A percentile compares a stretch with the other conserved stretches of the same genome.
These are phyloP conservation scores for Minunthozetes semirufus DNA, from an alignment of 2,888 invertebrate species.

Conservation along the genomic window DNA sequence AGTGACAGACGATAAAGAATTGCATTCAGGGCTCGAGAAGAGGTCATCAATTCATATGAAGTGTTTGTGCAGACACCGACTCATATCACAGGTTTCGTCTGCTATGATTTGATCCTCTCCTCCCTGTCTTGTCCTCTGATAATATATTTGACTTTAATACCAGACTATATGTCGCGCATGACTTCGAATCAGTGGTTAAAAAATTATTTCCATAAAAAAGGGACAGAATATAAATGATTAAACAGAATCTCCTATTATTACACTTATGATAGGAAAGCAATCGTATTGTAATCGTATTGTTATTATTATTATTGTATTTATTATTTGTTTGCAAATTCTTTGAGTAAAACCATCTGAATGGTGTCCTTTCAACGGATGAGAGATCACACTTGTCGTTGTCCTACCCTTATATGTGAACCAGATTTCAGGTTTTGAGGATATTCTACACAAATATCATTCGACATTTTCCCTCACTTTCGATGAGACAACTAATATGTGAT, in stretches of 20 bases:
- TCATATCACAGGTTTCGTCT: background rate
- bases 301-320: background rate
- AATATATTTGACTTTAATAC: background rate
- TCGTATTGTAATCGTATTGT: background rate
- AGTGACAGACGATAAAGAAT: background rate
- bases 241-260: background rate
- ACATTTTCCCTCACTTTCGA: background rate
- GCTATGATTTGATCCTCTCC: background rate
- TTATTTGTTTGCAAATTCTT: background rate
- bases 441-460: background rate
- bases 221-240: background rate
- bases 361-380: background rate
- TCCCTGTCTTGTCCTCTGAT: constrained; percentile 1
- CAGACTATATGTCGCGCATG: constrained; percentile 29
- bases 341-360: background rate
- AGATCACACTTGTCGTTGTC: background rate
- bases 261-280: background rate
- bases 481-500: background rate
- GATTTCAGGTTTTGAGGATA: background rate
- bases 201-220: background rate
- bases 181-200: constrained; percentile 10
- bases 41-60: background rate
- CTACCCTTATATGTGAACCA: background rate
- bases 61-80: background rate
- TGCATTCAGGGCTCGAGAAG: background rate